phyloP scores from a whole-genome alignment of 2,888 invertebrate genomes.

The Cantharis nigra region DNA sequence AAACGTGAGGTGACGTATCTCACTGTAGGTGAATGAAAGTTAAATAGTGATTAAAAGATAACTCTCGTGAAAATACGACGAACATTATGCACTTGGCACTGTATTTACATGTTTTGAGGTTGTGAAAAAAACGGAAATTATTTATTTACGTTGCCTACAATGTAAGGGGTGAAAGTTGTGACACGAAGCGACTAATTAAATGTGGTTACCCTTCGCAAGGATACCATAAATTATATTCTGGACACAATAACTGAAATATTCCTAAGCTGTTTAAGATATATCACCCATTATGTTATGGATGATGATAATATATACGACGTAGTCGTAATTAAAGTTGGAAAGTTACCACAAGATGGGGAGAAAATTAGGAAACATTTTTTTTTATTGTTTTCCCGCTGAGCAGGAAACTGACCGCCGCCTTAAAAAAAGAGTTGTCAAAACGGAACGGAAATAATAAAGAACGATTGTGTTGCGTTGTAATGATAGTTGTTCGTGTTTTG shows the following conservation, averaged over 20 bases:
- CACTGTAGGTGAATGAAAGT: constrained; percentile 21
- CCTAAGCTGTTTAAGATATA: constrained; percentile 35
- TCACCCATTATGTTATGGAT: constrained; percentile 19
- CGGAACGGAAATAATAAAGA: constrained; percentile 13
- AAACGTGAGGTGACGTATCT: constrained; percentile 10
- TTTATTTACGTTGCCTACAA: neutral
- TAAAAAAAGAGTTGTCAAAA: constrained; percentile 12
- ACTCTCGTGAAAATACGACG: constrained; percentile 18
- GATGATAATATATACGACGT: neutral
- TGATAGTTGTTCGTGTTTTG: constrained; percentile 19
- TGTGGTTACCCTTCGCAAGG: constrained; percentile 29
- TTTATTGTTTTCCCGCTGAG: neutral
- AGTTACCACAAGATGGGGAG: neutral
- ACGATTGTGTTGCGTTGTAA: constrained; percentile 15
- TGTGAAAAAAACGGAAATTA: neutral
- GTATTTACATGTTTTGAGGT: constrained; percentile 5
- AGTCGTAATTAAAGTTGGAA: neutral
- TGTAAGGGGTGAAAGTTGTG: constrained; percentile 3
- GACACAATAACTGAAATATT: constrained; percentile 39
- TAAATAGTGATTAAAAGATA: constrained; percentile 29
- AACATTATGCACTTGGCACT: neutral
- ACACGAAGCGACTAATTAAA: constrained; percentile 35
- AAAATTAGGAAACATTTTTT: constrained; percentile 4
- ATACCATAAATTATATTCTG: constrained; percentile 37
- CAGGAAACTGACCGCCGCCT: constrained; percentile 6